A percentile compares a stretch with the other conserved stretches of the same genome.
These are phyloP conservation scores for Sebastes dallii DNA, from an alignment of 2,797 vertebrate species.

Conservation along the genomic window DNA sequence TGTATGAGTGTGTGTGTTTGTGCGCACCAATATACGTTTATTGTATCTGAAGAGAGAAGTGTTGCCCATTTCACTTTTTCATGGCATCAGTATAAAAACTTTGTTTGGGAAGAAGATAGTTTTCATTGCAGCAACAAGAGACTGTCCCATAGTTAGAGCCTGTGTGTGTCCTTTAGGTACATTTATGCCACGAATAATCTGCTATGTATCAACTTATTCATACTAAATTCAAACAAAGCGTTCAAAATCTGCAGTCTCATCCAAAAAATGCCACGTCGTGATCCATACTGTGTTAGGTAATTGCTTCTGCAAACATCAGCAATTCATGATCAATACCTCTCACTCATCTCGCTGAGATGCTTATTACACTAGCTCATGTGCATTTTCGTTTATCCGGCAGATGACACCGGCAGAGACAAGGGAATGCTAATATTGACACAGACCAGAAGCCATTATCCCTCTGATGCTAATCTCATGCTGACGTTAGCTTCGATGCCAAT, in stretches of 20 bases:
- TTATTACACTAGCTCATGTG: slow-evolving; percentile 48
- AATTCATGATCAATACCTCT: slow-evolving; percentile 66
- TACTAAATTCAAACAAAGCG: background rate
- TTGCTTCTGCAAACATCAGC: slow-evolving; percentile 62
- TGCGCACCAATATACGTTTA: background rate
- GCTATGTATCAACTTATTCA: background rate
- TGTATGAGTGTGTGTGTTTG: background rate
- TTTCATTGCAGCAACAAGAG: background rate
- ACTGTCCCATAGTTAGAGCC: background rate
- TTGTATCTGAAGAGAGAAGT: background rate
- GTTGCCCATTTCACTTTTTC: background rate
- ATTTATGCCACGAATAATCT: background rate
- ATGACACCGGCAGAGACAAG: slow-evolving; percentile 39
- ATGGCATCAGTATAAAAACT: background rate
- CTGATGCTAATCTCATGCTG: slow-evolving; percentile 43
- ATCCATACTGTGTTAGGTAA: slow-evolving; percentile 60
- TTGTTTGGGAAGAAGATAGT: background rate
- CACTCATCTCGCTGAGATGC: slow-evolving; percentile 44
- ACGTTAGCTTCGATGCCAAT: slow-evolving; percentile 42
- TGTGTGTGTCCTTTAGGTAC: background rate
- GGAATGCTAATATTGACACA: slow-evolving; percentile 62
- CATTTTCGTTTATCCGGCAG: slow-evolving; percentile 49
- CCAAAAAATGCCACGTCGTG: slow-evolving; percentile 4
- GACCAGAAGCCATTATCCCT: slow-evolving; percentile 31
- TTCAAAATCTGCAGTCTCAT: slow-evolving; percentile 40